These are phyloP conservation scores for Drosophila rhopaloa DNA, from an alignment of 1,140 invertebrate species.

Conservation along the genomic window DNA sequence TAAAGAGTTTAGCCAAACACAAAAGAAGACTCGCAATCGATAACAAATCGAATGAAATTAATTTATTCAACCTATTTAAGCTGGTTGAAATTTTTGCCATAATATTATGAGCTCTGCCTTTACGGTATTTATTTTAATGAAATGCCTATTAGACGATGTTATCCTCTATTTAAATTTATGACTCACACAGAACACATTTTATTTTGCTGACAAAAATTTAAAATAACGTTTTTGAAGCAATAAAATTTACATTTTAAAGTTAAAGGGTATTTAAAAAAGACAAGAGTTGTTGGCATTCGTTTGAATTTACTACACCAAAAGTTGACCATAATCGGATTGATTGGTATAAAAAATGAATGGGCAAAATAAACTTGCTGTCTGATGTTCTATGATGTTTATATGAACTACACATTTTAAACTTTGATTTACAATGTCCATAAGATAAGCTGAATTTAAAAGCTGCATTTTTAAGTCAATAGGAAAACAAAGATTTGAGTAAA, in stretches of 20 bases:
- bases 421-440: too few relatives aligned
- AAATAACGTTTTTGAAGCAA: too few relatives aligned
- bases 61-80: background rate
- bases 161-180: too few relatives aligned
- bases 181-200: too few relatives aligned
- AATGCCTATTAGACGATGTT: background rate
- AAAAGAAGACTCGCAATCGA: background rate
- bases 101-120: background rate
- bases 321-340: slow-evolving; percentile 3
- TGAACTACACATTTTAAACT: background rate
- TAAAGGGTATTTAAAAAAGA: background rate
- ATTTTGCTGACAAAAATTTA: too few relatives aligned
- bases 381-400: background rate
- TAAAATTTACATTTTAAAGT: too few relatives aligned
- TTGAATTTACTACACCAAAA: background rate
- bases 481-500: too few relatives aligned
- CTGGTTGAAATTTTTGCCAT: background rate
- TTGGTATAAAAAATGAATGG: background rate
- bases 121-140: slow-evolving; percentile 16
- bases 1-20: background rate
- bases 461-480: too few relatives aligned
- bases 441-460: too few relatives aligned
- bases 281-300: too few relatives aligned
- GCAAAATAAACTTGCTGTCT: too few relatives aligned
- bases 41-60: slow-evolving; percentile 9